These are phyloP conservation scores for Stenolophus ochropezus DNA, from an alignment of 2,888 invertebrate species.

Conservation along the genomic window DNA sequence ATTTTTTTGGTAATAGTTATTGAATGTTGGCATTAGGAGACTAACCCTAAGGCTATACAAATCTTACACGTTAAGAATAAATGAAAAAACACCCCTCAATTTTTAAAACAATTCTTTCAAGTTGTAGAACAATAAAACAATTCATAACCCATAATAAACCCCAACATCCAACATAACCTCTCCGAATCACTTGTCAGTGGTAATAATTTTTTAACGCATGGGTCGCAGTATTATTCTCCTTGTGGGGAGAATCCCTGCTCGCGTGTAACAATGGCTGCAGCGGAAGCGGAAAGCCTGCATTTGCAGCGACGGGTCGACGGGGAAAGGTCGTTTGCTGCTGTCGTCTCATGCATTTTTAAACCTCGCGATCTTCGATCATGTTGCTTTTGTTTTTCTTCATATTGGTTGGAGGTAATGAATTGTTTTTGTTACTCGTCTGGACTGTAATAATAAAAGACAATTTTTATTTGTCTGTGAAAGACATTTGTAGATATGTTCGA, in stretches of 20 bases:
- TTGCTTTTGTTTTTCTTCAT: conserved; percentile 19
- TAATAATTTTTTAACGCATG: conserved; percentile 1
- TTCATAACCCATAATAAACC: neutral
- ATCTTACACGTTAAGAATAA: too few relatives aligned
- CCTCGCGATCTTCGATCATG: conserved; percentile 36
- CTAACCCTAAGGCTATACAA: too few relatives aligned
- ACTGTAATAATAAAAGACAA: neutral
- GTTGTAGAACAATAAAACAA: neutral
- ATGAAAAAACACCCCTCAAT: neutral
- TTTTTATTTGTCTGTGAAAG: neutral
- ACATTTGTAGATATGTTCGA: neutral
- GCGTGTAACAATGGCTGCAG: conserved; percentile 30
- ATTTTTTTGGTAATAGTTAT: too few relatives aligned
- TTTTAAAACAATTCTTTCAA: neutral
- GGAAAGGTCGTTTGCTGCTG: conserved; percentile 21
- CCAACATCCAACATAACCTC: neutral
- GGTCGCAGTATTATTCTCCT: neutral
- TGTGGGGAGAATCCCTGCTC: neutral
- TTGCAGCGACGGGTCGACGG: conserved; percentile 34
- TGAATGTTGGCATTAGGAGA: too few relatives aligned
- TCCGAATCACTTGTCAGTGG: neutral
- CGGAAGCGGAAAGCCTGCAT: conserved; percentile 50
- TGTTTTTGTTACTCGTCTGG: neutral
- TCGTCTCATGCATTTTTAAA: conserved; percentile 57
- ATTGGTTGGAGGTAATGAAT: neutral